Conservation (phyloP, 2,113 vertebrate species). For the Felis chaus region DNA sequence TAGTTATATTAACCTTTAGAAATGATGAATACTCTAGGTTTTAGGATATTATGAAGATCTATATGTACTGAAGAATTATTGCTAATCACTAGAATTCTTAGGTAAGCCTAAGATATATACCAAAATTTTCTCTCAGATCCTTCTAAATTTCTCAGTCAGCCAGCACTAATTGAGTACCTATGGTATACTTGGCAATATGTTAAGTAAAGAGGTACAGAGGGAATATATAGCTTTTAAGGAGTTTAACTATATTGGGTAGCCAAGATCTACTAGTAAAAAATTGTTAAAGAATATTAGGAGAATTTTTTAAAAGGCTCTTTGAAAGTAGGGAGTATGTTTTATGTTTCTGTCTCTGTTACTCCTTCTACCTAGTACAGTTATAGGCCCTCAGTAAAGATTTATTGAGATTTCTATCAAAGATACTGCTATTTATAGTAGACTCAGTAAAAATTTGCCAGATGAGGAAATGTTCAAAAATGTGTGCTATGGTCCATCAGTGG, state of each 20-base stretch:
- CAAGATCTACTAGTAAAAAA: conserved; percentile 15
- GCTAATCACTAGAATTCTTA: conserved; percentile 13
- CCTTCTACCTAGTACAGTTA: not conserved
- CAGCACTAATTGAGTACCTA: not conserved
- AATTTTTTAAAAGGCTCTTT: conserved; percentile 16
- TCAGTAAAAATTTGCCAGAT: not conserved
- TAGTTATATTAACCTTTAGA: not conserved
- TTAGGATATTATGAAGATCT: conserved; percentile 15
- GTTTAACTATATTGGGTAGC: not conserved
- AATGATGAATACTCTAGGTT: not conserved
- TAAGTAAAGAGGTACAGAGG: not conserved
- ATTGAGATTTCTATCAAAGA: not conserved
- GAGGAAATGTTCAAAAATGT: not conserved
- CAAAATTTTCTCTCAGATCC: conserved; percentile 23
- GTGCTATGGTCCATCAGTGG: not conserved
- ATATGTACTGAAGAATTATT: not conserved
- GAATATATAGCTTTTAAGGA: not conserved
- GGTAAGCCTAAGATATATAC: not conserved
- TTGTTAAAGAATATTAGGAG: not conserved
- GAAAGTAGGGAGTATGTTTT: conserved; percentile 14
- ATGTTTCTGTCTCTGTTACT: not conserved
- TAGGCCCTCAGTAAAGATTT: not conserved
- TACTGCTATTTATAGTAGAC: not conserved
- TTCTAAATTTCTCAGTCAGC: not conserved
- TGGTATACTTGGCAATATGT: not conserved